A percentile compares a stretch with the other conserved stretches of the same genome.
These are phyloP conservation scores for Aphodius sticticus DNA, from an alignment of 2,888 invertebrate genomes.

Conservation along the genomic window DNA sequence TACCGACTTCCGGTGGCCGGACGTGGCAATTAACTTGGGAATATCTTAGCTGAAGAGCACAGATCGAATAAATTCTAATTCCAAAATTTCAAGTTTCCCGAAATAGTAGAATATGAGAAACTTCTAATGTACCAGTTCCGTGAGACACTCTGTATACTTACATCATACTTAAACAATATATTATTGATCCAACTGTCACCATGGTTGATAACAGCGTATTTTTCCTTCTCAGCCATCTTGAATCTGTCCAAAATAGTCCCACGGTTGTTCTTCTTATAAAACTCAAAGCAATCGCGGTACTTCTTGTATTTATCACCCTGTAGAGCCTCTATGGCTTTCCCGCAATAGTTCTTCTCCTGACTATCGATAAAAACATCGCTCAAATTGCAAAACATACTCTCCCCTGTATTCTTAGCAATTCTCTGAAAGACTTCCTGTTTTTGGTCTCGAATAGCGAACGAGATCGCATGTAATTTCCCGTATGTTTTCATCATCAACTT, in stretches of 20 bases:
- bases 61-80: too few species aligned
- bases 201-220: conserved; percentile 46
- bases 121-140: too few species aligned
- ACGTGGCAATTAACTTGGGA: too few species aligned
- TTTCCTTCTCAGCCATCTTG: conserved; percentile 10
- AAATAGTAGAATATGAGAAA: too few species aligned
- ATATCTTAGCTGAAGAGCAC: too few species aligned
- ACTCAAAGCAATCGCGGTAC: background rate
- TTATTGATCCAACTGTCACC: conserved; percentile 49
- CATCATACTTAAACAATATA: conserved; percentile 47
- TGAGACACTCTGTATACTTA: too few species aligned
- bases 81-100: too few species aligned
- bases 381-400: background rate
- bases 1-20: too few species aligned
- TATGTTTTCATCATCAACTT: conserved; percentile 47
- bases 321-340: background rate
- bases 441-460: conserved; percentile 47
- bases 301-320: conserved; percentile 5
- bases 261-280: background rate
- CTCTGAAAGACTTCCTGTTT: conserved; percentile 42
- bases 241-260: background rate
- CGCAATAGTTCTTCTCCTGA: too few species aligned
- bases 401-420: background rate
- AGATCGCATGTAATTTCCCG: conserved; percentile 49
- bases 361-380: too few species aligned